These are phyloP conservation scores for Ylistrum balloti DNA, from an alignment of 1,140 invertebrate species.

Conservation along the genomic window DNA sequence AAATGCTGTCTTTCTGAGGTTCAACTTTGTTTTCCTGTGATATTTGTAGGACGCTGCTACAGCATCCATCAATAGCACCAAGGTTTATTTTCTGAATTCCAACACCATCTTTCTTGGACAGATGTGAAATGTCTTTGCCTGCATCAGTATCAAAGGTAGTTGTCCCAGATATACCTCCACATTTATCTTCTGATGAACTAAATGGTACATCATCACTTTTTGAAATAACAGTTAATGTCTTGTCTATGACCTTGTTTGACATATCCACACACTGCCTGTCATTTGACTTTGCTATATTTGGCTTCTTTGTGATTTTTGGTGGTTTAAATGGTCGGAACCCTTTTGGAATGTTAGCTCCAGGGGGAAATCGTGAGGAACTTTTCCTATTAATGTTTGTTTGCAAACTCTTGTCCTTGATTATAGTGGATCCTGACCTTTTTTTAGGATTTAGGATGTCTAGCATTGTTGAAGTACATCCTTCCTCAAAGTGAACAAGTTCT, in stretches of 20 bases:
- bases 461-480: background rate
- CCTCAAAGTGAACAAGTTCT: background rate
- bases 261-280: background rate
- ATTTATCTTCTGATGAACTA: too few species aligned
- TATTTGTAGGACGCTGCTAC: background rate
- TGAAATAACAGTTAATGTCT: too few species aligned
- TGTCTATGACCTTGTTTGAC: background rate
- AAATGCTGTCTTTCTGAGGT: background rate
- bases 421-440: background rate
- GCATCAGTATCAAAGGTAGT: too few species aligned
- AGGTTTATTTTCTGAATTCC: background rate
- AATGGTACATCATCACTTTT: too few species aligned
- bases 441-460: background rate
- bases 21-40: background rate
- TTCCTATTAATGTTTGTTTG: background rate
- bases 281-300: background rate
- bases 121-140: background rate
- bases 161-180: too few species aligned
- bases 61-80: background rate
- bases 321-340: conserved; percentile 71
- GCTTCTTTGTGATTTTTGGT: conserved; percentile 59
- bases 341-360: conserved; percentile 63
- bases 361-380: conserved; percentile 59
- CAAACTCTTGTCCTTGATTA: background rate
- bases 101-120: background rate